A percentile compares a stretch with the other conserved stretches of the same genome.
These are phyloP conservation scores for Hydropsyche betteni DNA, from an alignment of 2,888 invertebrate species.

Conservation along the genomic window DNA sequence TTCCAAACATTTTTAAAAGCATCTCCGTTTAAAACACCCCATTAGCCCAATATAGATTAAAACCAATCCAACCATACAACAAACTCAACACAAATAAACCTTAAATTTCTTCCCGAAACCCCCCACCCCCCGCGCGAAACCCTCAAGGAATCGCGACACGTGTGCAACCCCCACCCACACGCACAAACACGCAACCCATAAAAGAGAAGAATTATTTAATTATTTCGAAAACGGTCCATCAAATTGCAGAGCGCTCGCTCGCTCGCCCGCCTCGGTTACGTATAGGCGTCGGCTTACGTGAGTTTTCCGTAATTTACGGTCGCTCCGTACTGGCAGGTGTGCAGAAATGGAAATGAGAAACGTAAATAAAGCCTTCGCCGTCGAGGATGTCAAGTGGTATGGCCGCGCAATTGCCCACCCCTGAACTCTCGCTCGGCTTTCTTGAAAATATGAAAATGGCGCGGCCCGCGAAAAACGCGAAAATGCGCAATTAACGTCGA, in stretches of 20 bases:
- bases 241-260: too few species aligned
- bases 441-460: constrained; percentile 30
- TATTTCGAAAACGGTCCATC: too few species aligned
- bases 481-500: constrained; percentile 8
- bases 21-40: too few species aligned
- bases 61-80: too few species aligned
- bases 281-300: neutral
- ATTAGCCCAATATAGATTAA: too few species aligned
- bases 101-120: too few species aligned
- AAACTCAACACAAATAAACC: too few species aligned
- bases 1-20: too few species aligned
- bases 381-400: constrained; percentile 29
- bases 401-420: constrained; percentile 22
- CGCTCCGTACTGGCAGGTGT: constrained; percentile 9
- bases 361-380: constrained; percentile 32
- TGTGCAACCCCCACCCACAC: neutral
- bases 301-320: constrained; percentile 7
- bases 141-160: too few species aligned
- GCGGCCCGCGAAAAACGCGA: neutral
- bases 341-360: constrained; percentile 33
- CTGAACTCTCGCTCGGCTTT: neutral
- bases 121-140: too few species aligned
- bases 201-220: too few species aligned
- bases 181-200: neutral
- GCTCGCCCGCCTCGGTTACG: too few species aligned